Evolutionary conservation across 2,113 vertebrate genomes (phyloP).

Genomic region (Chelonoidis abingdonii): DNA sequence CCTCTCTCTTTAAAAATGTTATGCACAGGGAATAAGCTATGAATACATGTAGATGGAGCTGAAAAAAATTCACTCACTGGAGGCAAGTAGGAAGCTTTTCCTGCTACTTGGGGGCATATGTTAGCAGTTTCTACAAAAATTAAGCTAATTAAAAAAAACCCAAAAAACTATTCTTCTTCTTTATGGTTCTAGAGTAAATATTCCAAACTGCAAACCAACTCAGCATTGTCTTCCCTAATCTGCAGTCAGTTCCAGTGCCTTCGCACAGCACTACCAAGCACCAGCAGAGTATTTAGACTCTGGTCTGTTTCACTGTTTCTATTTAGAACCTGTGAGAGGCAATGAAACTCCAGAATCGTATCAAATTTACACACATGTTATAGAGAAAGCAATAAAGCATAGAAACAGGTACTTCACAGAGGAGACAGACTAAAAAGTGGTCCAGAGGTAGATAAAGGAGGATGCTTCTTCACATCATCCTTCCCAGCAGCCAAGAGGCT

Average conservation of each 20-base stretch:
- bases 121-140: not conserved
- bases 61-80: not conserved
- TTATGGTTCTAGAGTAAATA: not conserved
- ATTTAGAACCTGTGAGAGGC: not conserved
- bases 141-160: not conserved
- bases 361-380: not conserved
- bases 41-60: not conserved
- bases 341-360: not conserved
- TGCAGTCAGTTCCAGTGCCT: not conserved
- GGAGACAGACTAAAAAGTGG: not conserved
- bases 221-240: not conserved
- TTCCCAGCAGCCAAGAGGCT: not conserved
- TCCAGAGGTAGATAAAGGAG: not conserved
- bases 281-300: not conserved
- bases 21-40: not conserved
- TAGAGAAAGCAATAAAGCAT: not conserved
- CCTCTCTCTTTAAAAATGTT: not conserved
- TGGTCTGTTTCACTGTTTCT: accelerated
- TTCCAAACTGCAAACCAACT: not conserved
- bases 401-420: not conserved
- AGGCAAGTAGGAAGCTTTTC: not conserved
- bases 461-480: not conserved
- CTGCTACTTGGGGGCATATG: not conserved
- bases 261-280: not conserved
- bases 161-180: not conserved